These are phyloP conservation scores for Patagioenas fasciata DNA, from an alignment of 2,113 vertebrate genomes.

Conservation along the genomic window DNA sequence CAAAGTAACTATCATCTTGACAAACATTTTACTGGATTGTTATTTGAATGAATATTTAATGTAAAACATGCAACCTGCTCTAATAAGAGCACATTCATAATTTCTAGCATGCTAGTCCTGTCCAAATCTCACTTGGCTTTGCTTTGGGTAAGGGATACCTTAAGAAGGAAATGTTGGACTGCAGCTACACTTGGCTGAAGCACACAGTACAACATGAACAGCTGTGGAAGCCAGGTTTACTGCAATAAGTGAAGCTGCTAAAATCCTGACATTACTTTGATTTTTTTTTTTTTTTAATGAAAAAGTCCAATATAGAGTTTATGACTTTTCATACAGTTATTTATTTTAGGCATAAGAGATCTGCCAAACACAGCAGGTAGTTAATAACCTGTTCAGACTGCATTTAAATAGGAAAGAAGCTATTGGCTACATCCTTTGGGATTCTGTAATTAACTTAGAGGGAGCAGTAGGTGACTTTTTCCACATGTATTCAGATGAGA, in stretches of 20 bases:
- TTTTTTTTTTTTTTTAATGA: conserved; percentile 54
- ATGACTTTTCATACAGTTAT: conserved; percentile 65
- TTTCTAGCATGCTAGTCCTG: conserved; percentile 24
- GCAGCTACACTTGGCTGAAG: conserved; percentile 65
- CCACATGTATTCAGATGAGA: not conserved
- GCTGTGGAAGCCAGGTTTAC: conserved; percentile 65
- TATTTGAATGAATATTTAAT: conserved; percentile 66
- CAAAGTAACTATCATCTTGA: conserved; percentile 57
- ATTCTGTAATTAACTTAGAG: conserved; percentile 48
- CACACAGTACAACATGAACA: conserved; percentile 52
- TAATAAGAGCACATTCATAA: conserved; percentile 73
- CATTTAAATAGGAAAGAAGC: conserved; percentile 52
- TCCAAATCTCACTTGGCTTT: conserved; percentile 63
- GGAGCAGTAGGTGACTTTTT: conserved; percentile 44
- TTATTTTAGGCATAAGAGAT: conserved; percentile 68
- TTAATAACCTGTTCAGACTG: conserved; percentile 66
- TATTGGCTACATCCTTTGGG: conserved; percentile 45
- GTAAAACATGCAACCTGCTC: conserved; percentile 64
- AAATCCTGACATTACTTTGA: conserved; percentile 60
- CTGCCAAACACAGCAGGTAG: conserved; percentile 70
- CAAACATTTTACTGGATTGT: conserved; percentile 53
- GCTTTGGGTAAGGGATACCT: conserved; percentile 54
- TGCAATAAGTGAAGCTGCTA: conserved; percentile 57
- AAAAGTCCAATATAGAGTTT: conserved; percentile 69
- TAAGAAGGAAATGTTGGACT: conserved; percentile 61